These are phyloP conservation scores for Drosophila tristis DNA, from an alignment of 1,140 invertebrate species.

Conservation along the genomic window DNA sequence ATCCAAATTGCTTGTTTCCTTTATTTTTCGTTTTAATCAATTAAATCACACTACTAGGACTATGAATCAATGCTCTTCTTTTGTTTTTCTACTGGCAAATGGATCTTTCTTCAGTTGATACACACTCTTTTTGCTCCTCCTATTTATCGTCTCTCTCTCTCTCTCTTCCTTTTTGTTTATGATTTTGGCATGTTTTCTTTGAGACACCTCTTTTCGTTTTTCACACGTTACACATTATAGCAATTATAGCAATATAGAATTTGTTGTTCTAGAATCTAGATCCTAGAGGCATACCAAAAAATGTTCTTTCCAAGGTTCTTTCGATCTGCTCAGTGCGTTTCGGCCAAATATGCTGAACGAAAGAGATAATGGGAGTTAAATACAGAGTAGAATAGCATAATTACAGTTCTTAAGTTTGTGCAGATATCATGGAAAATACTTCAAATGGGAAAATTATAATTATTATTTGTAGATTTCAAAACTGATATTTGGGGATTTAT, in stretches of 20 bases:
- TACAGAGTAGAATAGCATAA: background rate
- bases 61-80: too few relatives aligned
- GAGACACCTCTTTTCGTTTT: background rate
- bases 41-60: too few relatives aligned
- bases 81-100: background rate
- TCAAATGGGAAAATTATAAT: background rate
- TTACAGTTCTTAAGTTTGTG: background rate
- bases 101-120: background rate
- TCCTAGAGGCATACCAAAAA: too few relatives aligned
- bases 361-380: too few relatives aligned
- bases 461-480: background rate
- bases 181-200: constrained; percentile 36
- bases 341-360: too few relatives aligned
- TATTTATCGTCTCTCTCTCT: background rate
- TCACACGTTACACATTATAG: constrained; percentile 10
- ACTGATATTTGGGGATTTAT: background rate
- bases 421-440: background rate
- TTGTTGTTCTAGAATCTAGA: too few relatives aligned
- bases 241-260: too few relatives aligned
- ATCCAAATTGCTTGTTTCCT: constrained; percentile 24
- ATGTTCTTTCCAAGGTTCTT: too few relatives aligned
- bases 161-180: constrained; percentile 8
- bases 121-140: background rate
- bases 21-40: constrained; percentile 1
- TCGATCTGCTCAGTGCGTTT: too few relatives aligned